These are phyloP conservation scores for Myoxocephalus aenaeus DNA, from an alignment of 2,797 vertebrate species.

Conservation along the genomic window DNA sequence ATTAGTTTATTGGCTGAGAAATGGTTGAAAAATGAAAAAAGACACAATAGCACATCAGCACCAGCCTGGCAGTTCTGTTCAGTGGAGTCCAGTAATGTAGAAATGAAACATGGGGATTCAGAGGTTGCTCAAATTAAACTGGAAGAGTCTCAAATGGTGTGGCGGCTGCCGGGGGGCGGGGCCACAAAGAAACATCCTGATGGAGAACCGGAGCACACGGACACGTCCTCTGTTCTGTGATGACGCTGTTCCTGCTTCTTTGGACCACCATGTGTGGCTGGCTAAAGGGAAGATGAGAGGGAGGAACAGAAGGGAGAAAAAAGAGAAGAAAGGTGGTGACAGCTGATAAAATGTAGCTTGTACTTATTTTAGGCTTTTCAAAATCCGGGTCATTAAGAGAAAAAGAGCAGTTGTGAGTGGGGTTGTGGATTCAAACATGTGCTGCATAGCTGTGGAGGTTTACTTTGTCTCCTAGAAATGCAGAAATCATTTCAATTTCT, in stretches of 20 bases:
- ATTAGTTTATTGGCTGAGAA: slow-evolving; percentile 12
- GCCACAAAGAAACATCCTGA: slow-evolving; percentile 18
- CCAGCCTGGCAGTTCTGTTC: slow-evolving; percentile 15
- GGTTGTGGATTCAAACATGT: slow-evolving; percentile 12
- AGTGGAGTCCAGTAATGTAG: slow-evolving; percentile 30
- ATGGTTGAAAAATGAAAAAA: slow-evolving; percentile 13
- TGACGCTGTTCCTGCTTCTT: slow-evolving; percentile 33
- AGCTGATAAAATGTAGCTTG: slow-evolving; percentile 11
- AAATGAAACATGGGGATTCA: slow-evolving; percentile 32
- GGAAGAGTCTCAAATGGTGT: slow-evolving; percentile 26
- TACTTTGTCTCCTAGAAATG: background rate
- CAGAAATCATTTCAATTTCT: background rate
- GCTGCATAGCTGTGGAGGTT: background rate
- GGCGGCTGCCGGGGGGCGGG: background rate
- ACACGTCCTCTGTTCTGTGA: slow-evolving; percentile 22
- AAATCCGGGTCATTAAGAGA: slow-evolving; percentile 16
- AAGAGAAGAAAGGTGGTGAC: slow-evolving; percentile 16
- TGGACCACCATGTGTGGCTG: slow-evolving; percentile 6
- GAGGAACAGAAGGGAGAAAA: background rate
- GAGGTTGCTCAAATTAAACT: slow-evolving; percentile 39
- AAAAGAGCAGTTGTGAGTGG: background rate
- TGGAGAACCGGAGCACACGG: background rate
- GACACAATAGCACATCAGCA: slow-evolving; percentile 25
- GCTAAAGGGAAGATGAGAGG: slow-evolving; percentile 19
- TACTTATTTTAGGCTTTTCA: slow-evolving; percentile 23